A percentile compares a stretch with the other conserved stretches of the same genome.
Evolutionary conservation across 2,888 invertebrate species (phyloP).

Genomic region (Piscicola geometra): DNA sequence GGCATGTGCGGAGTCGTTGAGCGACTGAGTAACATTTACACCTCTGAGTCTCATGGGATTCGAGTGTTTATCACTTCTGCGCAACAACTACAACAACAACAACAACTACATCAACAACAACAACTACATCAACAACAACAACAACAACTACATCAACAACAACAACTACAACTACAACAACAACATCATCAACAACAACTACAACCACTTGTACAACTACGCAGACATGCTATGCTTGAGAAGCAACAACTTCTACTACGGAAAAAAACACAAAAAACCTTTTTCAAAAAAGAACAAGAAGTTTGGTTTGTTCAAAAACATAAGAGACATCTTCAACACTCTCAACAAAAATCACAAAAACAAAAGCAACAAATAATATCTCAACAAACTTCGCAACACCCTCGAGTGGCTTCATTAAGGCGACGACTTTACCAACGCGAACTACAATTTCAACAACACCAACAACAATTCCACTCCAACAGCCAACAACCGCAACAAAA

Average conservation of each 20-base stretch:
- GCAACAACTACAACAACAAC: background rate
- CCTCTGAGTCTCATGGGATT: slow-evolving; percentile 8
- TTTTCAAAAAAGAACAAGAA: too few species aligned
- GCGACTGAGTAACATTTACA: background rate
- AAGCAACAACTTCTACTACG: background rate
- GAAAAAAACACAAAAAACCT: too few species aligned
- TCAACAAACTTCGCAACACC: too few species aligned
- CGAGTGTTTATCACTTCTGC: background rate
- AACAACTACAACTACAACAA: slow-evolving; percentile 3
- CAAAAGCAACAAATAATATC: too few species aligned
- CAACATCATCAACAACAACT: slow-evolving; percentile 15
- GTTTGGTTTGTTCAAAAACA: too few species aligned
- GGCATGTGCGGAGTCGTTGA: background rate
- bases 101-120: background rate
- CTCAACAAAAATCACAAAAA: too few species aligned
- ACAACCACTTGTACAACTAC: slow-evolving; percentile 4
- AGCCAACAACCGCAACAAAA: too few species aligned
- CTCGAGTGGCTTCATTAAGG: too few species aligned
- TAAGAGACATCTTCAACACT: background rate
- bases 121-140: background rate
- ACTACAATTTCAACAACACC: too few species aligned
- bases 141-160: background rate
- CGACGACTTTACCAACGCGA: too few species aligned
- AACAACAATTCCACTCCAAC: too few species aligned
- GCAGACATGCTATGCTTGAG: background rate